Evolutionary conservation across 2,113 vertebrate genomes (phyloP).

Genomic region (Cyphotilapia sp.): DNA sequence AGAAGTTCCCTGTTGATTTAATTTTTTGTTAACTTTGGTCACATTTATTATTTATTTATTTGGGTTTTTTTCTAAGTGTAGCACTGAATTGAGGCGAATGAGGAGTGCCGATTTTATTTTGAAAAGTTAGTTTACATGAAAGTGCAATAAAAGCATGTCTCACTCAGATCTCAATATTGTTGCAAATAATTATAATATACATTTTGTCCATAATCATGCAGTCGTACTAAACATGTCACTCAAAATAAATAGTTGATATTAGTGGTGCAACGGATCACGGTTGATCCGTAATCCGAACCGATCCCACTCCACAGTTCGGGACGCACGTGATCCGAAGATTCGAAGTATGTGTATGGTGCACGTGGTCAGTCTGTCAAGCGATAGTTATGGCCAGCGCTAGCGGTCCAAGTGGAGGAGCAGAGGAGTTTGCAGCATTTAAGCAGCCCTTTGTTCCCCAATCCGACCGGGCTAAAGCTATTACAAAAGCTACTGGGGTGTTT

Average conservation of each 20-base stretch:
- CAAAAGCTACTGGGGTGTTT: too few species aligned
- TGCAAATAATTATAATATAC: neutral
- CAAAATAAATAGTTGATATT: neutral
- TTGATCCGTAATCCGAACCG: neutral
- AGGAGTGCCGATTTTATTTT: neutral
- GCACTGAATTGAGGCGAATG: neutral
- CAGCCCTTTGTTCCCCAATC: too few species aligned
- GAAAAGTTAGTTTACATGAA: neutral
- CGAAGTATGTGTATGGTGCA: neutral
- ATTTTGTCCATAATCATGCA: neutral
- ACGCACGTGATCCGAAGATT: neutral
- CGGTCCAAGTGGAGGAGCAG: neutral
- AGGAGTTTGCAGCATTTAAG: neutral
- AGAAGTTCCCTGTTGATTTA: neutral
- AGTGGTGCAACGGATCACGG: neutral
- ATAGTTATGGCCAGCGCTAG: neutral
- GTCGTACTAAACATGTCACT: neutral
- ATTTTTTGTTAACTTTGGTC: neutral
- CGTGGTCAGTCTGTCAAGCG: neutral
- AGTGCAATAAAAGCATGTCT: neutral
- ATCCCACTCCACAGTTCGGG: neutral
- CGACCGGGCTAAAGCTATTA: too few species aligned
- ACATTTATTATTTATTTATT: neutral
- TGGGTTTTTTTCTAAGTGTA: fast-evolving
- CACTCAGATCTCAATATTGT: neutral